Evolutionary conservation across 2,797 vertebrate genomes (phyloP).

Genomic region (Anguilla megastoma): DNA sequence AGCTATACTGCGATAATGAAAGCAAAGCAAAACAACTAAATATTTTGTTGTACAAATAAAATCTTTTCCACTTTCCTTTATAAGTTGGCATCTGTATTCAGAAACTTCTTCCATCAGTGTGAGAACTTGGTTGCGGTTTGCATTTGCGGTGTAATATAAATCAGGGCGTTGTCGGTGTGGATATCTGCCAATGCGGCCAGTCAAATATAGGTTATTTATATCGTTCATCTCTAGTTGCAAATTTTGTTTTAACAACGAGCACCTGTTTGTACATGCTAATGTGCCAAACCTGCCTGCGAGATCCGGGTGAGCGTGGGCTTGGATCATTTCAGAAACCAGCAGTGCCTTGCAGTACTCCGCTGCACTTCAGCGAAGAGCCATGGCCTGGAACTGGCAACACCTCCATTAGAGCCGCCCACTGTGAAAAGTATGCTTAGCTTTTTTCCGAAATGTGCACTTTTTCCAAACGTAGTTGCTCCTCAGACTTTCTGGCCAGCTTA

Average conservation of each 20-base stretch:
- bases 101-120: not conserved
- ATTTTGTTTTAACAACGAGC: not conserved
- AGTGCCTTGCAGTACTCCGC: not conserved
- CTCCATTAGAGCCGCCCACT: not conserved
- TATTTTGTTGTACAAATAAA: not conserved
- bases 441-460: not conserved
- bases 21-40: not conserved
- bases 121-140: not conserved
- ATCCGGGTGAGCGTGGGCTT: not conserved
- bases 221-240: not conserved
- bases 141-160: too few relatives aligned
- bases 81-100: not conserved
- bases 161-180: not conserved
- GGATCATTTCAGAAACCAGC: not conserved
- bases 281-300: not conserved
- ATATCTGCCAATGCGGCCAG: not conserved
- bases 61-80: not conserved
- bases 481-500: too few relatives aligned
- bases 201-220: not conserved
- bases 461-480: not conserved
- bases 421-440: not conserved
- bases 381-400: not conserved
- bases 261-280: not conserved
- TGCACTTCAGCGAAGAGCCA: not conserved
- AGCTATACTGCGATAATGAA: not conserved